phyloP scores from a whole-genome alignment of 1,140 invertebrate genomes.

The Drusus annulatus region DNA sequence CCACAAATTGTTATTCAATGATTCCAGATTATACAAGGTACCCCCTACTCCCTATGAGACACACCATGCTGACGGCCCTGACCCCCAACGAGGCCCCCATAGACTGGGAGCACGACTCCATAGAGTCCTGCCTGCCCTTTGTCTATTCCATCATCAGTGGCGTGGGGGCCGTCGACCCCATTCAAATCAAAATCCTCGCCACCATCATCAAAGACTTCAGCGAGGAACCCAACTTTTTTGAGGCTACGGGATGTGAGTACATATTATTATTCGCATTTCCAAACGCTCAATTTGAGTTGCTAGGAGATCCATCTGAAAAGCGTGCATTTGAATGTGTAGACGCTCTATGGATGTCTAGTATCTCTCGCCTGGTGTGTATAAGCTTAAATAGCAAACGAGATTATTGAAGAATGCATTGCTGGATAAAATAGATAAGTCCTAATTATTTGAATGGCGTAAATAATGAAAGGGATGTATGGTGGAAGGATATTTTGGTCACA shows the following conservation, averaged over 20 bases:
- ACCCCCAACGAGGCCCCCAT: constrained; percentile 34
- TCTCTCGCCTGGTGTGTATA: too few relatives aligned
- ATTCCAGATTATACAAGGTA: constrained; percentile 51
- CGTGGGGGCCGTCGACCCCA: constrained; percentile 28
- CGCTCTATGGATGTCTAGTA: too few relatives aligned
- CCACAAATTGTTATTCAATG: neutral
- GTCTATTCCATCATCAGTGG: constrained; percentile 40
- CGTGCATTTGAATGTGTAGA: too few relatives aligned
- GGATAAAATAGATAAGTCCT: too few relatives aligned
- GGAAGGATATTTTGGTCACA: too few relatives aligned
- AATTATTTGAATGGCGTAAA: too few relatives aligned
- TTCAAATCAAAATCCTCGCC: constrained; percentile 44
- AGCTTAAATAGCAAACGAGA: too few relatives aligned
- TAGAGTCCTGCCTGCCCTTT: constrained; percentile 47
- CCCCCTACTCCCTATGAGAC: constrained; percentile 47
- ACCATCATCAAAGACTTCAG: constrained; percentile 52
- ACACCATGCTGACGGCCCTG: constrained; percentile 13
- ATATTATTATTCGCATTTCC: too few relatives aligned
- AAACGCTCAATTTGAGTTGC: too few relatives aligned
- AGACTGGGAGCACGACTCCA: constrained; percentile 52
- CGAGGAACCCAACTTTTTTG: constrained; percentile 52
- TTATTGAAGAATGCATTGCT: too few relatives aligned
- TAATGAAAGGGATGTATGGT: too few relatives aligned
- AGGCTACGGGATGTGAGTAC: constrained; percentile 32
- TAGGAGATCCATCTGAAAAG: too few relatives aligned